A percentile compares a stretch with the other conserved stretches of the same genome.
These are phyloP conservation scores for Cecidostiba fungosa DNA, from an alignment of 2,888 invertebrate species.

Conservation along the genomic window DNA sequence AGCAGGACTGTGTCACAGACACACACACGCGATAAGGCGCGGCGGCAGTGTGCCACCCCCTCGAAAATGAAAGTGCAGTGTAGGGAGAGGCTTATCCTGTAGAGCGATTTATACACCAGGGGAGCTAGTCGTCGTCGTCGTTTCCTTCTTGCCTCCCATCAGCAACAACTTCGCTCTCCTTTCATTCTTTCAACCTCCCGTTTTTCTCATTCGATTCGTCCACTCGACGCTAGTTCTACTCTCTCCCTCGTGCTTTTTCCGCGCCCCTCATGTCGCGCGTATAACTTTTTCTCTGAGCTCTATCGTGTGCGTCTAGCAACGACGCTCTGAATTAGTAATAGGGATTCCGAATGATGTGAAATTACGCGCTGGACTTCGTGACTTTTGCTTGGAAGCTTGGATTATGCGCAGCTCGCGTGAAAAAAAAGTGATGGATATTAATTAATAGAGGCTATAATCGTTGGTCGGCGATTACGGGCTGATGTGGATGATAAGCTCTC, in stretches of 20 bases:
- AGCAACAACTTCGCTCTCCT: not conserved
- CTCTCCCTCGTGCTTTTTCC: not conserved
- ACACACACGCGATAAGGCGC: conserved; percentile 63
- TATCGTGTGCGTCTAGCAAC: not conserved
- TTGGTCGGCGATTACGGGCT: too few species aligned
- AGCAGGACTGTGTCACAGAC: conserved; percentile 63
- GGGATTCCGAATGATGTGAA: not conserved
- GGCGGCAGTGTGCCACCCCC: conserved; percentile 65
- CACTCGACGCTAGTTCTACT: conserved; percentile 20
- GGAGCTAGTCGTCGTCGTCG: not conserved
- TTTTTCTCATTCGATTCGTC: conserved; percentile 20
- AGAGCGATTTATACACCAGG: conserved; percentile 44
- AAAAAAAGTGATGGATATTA: not conserved
- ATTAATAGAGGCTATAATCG: too few species aligned
- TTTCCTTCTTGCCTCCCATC: conserved; percentile 7
- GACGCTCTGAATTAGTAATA: conserved; percentile 37
- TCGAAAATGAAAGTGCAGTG: conserved; percentile 72
- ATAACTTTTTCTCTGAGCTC: too few species aligned
- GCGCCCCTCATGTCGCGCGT: not conserved
- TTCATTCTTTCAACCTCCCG: not conserved
- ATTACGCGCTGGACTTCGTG: conserved; percentile 8
- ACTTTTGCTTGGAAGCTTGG: not conserved
- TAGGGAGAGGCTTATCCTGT: conserved; percentile 10
- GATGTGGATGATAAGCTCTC: not conserved
- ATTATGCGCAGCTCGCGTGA: not conserved